Percentiles rank a stretch among this genome's conserved stretches.
phyloP scores from a whole-genome alignment of 2,888 invertebrate genomes.

The Nemapogon koenigi region DNA sequence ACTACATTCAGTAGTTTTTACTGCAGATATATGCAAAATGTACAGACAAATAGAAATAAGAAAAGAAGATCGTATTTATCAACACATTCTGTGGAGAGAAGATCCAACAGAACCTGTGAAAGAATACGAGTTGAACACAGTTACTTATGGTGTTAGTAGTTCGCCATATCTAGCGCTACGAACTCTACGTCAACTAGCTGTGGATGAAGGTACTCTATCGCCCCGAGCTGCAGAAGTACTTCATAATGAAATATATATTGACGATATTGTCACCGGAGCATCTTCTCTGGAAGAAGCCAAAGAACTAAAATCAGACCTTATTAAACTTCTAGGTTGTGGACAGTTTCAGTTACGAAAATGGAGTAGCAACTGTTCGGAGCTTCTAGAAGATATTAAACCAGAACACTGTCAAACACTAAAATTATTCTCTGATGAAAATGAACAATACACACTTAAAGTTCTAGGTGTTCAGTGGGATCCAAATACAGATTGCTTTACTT shows the following conservation, averaged over 20 bases:
- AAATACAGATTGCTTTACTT: no score
- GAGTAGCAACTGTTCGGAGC: slow-evolving; percentile 8
- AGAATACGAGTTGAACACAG: slow-evolving; percentile 9
- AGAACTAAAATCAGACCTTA: background rate
- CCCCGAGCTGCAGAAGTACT: slow-evolving; percentile 1
- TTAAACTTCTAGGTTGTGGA: background rate
- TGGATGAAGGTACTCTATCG: background rate
- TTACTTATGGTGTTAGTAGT: no score
- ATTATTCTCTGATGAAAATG: background rate
- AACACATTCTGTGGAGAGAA: slow-evolving; percentile 9
- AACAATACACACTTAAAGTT: slow-evolving; percentile 1
- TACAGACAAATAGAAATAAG: slow-evolving; percentile 7
- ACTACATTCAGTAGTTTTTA: slow-evolving; percentile 1
- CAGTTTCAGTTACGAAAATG: slow-evolving; percentile 10
- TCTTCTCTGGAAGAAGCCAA: slow-evolving; percentile 2
- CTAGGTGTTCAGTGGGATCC: no score
- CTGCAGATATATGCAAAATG: slow-evolving; percentile 10
- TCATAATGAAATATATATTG: slow-evolving; percentile 3
- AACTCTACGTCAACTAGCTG: slow-evolving; percentile 8
- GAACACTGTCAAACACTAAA: slow-evolving; percentile 4
- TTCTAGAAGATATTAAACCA: no score
- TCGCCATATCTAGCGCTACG: slow-evolving; percentile 9
- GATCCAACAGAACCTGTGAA: slow-evolving; percentile 1
- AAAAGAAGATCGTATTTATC: slow-evolving; percentile 3
- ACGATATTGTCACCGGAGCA: slow-evolving; percentile 2